Evolutionary conservation across 2,113 vertebrate genomes (phyloP), one percentile per base, ranked within the genome.

Genomic region (Ahaetulla prasina): DNA sequence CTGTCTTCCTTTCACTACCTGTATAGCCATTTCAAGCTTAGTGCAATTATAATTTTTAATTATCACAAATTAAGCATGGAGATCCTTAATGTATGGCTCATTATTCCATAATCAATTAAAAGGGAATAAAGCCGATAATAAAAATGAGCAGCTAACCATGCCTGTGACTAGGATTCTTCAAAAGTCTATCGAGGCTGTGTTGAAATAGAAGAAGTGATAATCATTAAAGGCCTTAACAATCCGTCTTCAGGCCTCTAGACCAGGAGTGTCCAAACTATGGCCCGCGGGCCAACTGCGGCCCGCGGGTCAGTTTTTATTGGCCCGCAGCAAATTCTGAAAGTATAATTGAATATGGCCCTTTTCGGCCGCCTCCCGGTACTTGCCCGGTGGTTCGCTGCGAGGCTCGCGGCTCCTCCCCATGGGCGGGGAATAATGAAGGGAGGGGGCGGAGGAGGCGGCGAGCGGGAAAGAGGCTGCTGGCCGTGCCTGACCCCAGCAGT

Each of bases 101-200:
- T 94, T 96, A 96, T 94, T 96, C 95, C 94, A 96, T 94, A 96
- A 97, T 96, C 94, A 96, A 97, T 96, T 96, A 95, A 94, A 95
- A 95, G 95, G 86, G 93, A 95, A 96, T 95, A 96, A 96, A 95
- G 94, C 92, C 91, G 95, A 97, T 93, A 95, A 90, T 95, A 95
- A 96, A 95, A 96, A 84, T 91, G 94, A 95, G 53, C 91, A 52
- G 85, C 95, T 94, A 50, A 89, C 95, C 95, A 89, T 89, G 93
- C 55, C 93, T 95, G 25, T 7, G 95, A 92, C 52, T 93, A 94
- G 49, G 90, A 93, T 94, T 92, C 90, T 87, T 87, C 89, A 53
- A 94, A 95, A 57, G 90, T 85, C 93, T 94, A 27, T 45, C 35
- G n/a, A 80, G 68, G 49, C 93, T 93, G 90, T 0, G 0, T 88